phyloP scores from a whole-genome alignment of 2,113 vertebrate genomes.

The Bos taurus region ARS-UCD2.0 NC_037336.1:39863501-39864000 shows the following conservation, averaged over 20 bases:
- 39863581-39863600: too few species aligned
- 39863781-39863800: conserved; percentile 46
- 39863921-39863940: conserved; percentile 48
- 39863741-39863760: conserved; percentile 47
- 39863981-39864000: background rate
- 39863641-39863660: background rate
- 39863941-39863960: conserved; percentile 23
- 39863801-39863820: conserved; percentile 27
- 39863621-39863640: background rate
- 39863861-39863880: conserved; percentile 31
- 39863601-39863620: rapidly evolving
- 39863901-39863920: background rate
- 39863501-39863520: background rate
- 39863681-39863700: background rate
- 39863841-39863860: conserved; percentile 41
- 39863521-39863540: background rate
- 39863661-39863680: background rate
- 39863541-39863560: background rate
- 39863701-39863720: conserved; percentile 41
- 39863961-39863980: conserved; percentile 21
- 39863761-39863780: conserved; percentile 42
- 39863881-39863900: background rate
- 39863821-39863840: conserved; percentile 31
- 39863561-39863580: background rate
- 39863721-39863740: conserved; percentile 55